phyloP scores from a whole-genome alignment of 2,888 invertebrate species.

The Nephrotoma flavescens region DNA sequence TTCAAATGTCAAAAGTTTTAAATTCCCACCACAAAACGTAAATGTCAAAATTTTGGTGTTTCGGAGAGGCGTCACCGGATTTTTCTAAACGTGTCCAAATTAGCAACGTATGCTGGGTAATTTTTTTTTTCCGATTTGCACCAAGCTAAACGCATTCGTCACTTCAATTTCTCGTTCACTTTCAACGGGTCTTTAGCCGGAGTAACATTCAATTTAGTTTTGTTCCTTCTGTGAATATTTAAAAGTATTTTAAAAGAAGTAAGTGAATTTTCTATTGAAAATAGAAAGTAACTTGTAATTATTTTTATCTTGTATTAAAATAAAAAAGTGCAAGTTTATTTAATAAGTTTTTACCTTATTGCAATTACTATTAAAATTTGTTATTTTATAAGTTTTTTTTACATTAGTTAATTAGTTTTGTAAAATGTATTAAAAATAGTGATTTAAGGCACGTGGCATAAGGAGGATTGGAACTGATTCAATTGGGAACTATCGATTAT shows the following conservation, averaged over 20 bases:
- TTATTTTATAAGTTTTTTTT: not conserved
- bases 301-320: not conserved
- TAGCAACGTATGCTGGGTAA: not conserved
- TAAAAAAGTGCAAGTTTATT: not conserved
- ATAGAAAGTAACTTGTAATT: slow-evolving; percentile 6
- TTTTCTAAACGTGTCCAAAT: not conserved
- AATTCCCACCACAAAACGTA: not conserved
- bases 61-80: not conserved
- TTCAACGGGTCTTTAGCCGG: slow-evolving; percentile 54
- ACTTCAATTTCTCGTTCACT: slow-evolving; percentile 44
- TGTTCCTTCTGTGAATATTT: not conserved
- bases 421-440: not conserved
- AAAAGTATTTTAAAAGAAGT: slow-evolving; percentile 1
- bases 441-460: slow-evolving; percentile 6
- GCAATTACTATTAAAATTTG: not conserved
- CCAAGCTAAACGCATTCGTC: slow-evolving; percentile 2
- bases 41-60: not conserved
- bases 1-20: not conserved
- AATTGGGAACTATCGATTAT: not conserved
- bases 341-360: not conserved
- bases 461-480: not conserved
- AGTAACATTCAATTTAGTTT: slow-evolving; percentile 32
- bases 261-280: slow-evolving; percentile 1
- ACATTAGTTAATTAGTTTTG: not conserved
- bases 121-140: not conserved